These are phyloP conservation scores for Tribolium castaneum DNA, from an alignment of 1,140 invertebrate species.

Conservation along the genomic window DNA sequence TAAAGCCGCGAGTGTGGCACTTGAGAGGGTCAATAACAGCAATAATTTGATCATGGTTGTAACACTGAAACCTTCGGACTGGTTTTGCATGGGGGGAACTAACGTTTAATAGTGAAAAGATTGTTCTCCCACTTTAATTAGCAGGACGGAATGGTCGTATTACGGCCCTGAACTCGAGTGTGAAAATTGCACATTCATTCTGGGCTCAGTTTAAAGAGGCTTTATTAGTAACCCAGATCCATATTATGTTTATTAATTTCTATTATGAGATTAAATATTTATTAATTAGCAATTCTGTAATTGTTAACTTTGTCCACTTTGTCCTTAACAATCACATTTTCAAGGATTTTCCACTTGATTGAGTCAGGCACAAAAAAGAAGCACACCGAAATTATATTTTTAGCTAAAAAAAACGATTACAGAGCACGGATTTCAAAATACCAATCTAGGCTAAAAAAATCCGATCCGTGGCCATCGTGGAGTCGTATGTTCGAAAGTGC, in stretches of 20 bases:
- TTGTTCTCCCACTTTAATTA: not conserved
- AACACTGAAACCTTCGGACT: not conserved
- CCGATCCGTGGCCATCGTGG: not conserved
- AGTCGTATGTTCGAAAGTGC: not conserved
- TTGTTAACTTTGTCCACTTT: not conserved
- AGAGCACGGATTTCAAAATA: not conserved
- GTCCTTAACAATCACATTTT: not conserved
- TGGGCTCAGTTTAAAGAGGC: not conserved
- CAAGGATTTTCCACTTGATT: not conserved
- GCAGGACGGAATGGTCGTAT: not conserved
- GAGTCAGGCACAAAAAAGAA: not conserved
- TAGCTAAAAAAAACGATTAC: not conserved
- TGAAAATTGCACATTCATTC: not conserved
- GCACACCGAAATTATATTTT: not conserved
- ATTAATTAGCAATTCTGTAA: too few species aligned
- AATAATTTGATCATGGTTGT: not conserved
- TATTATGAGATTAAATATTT: too few species aligned
- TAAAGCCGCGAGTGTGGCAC: constrained; percentile 57
- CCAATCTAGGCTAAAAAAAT: not conserved
- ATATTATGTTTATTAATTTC: too few species aligned
- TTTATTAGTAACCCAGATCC: too few species aligned
- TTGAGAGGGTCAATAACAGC: not conserved
- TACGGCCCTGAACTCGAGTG: not conserved
- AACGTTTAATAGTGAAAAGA: not conserved
- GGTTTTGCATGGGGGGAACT: not conserved